A percentile compares a stretch with the other conserved stretches of the same genome.
Evolutionary conservation across 1,140 invertebrate species (phyloP).

Genomic region (Sycophila sp.): DNA sequence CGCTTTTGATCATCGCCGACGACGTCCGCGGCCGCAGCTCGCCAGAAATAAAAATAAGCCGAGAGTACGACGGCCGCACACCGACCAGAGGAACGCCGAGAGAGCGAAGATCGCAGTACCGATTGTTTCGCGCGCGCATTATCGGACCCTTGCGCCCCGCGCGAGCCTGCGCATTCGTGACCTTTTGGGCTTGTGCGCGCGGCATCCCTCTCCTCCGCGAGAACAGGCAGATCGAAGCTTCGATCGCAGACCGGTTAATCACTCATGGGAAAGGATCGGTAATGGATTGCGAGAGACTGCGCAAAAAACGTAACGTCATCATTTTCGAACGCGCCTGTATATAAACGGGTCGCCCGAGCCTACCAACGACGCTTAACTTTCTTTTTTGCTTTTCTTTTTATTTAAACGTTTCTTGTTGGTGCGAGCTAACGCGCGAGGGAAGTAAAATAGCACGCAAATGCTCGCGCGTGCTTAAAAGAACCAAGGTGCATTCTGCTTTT

Average conservation of each 20-base stretch:
- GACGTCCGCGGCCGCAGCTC: constrained; percentile 8
- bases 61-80: too few relatives aligned
- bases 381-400: not conserved
- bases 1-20: constrained; percentile 40
- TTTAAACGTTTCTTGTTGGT: not conserved
- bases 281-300: constrained; percentile 39
- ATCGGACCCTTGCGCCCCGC: not conserved
- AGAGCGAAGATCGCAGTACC: not conserved
- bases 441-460: not conserved
- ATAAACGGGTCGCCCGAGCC: not conserved
- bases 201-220: not conserved
- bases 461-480: not conserved
- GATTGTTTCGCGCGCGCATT: constrained; percentile 23
- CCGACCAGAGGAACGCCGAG: too few relatives aligned
- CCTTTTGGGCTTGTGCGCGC: not conserved
- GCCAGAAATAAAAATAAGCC: not conserved
- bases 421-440: not conserved
- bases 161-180: not conserved
- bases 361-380: not conserved
- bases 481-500: not conserved
- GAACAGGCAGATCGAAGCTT: constrained; percentile 18
- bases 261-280: constrained; percentile 25
- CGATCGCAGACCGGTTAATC: constrained; percentile 46
- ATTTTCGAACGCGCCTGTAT: constrained; percentile 12
- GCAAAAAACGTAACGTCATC: constrained; percentile 46